These are phyloP conservation scores for Solen grandis DNA, from an alignment of 1,140 invertebrate species.

Conservation along the genomic window DNA sequence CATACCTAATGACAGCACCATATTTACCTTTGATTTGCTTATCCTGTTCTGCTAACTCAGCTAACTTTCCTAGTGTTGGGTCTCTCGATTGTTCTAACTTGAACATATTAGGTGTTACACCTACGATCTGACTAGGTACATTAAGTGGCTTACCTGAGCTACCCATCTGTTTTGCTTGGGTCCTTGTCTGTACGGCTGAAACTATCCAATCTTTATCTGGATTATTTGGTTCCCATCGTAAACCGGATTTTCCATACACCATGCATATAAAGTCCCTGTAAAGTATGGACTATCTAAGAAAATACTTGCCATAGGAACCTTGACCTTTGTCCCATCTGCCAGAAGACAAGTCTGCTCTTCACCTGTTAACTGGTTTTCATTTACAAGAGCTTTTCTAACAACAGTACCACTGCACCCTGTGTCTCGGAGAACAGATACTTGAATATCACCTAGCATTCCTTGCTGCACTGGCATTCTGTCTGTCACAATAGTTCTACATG, in stretches of 20 bases:
- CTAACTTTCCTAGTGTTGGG: neutral
- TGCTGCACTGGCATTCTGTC: neutral
- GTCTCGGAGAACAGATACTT: neutral
- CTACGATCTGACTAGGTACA: neutral
- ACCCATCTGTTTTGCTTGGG: too few species aligned
- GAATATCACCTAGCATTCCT: neutral
- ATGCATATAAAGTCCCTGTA: neutral
- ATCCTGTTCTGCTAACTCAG: too few species aligned
- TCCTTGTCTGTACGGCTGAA: neutral
- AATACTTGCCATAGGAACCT: neutral
- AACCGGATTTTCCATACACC: neutral
- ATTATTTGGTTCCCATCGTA: neutral
- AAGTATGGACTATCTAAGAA: neutral
- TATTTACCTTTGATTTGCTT: neutral
- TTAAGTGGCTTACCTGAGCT: too few species aligned
- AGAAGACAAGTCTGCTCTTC: neutral
- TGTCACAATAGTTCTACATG: neutral
- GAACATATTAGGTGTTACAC: neutral
- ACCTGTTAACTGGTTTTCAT: neutral
- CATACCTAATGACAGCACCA: neutral
- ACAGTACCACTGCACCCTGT: constrained; percentile 13
- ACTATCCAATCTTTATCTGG: neutral
- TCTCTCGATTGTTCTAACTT: neutral
- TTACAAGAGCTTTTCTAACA: neutral
- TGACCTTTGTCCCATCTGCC: neutral